Evolutionary conservation across 2,888 invertebrate species (phyloP), one percentile per base, ranked within the genome.

Genomic region (Hypsopygia costalis): DNA sequence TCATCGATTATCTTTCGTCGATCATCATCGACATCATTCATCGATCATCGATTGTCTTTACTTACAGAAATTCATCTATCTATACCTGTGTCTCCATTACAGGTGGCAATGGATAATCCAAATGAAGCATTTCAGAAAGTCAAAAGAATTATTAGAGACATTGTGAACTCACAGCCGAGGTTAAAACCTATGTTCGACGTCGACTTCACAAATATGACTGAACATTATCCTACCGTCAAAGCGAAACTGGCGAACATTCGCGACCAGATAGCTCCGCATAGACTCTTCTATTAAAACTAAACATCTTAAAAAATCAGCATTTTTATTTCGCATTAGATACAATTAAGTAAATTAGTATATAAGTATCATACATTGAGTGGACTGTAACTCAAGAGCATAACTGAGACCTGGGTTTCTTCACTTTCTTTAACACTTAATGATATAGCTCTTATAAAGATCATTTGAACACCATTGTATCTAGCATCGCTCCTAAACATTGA

Each of bases 401-500:
- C 59, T 60, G 65, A 68, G 67, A 73, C 61, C 58, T 67, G 63
- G 63, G 66, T 67, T 66, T 59, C 62, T 16, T 66, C 67, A 66
- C 68, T 77, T 69, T 69, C 63, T 65, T 69, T 74, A 69, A 73
- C 40, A 61, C 64, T 75, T 78, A 71, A 71, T 51, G 54, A 50
- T 58, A 57, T 60, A 52, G 60, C 53, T 62, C 54, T 52, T 37
- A 46, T 42, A 36, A 56, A 49, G 63, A 80, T 88, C 81, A 89
- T 82, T 89, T 88, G 62, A 89, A 89, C 47, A 89, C 87, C 87
- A 89, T 86, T 30, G 88, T 88, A 79, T 98, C 98, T 38, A 99
- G 91, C 97, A 98, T 97, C 25, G 98, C 97, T 57, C 98, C 98
- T 71, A 99, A 91, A 87, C 97, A 97, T 89, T 99, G 99, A 41